Evolutionary conservation across 2,113 vertebrate genomes (phyloP).

Genomic region (Mesoclemmys tuberculata): DNA sequence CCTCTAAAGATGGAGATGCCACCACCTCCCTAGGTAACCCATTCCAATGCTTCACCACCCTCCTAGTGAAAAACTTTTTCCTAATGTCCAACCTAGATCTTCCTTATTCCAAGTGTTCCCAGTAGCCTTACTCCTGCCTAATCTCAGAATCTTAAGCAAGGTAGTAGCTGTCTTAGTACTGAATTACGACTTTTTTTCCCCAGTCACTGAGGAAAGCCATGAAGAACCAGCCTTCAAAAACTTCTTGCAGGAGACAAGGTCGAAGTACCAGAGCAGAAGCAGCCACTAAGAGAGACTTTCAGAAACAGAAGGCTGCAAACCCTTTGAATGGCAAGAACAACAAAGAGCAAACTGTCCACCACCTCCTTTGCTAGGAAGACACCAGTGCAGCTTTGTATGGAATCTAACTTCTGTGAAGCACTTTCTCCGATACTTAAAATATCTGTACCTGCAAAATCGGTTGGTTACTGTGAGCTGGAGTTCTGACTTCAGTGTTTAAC

Average conservation of each 20-base stretch:
- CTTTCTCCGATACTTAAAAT: background rate
- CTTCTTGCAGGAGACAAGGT: slow-evolving; percentile 85
- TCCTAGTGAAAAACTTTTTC: too few species aligned
- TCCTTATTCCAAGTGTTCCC: background rate
- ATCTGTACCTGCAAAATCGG: background rate
- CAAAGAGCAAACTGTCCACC: background rate
- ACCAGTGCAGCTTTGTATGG: background rate
- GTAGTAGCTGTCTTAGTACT: background rate
- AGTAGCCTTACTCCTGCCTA: background rate
- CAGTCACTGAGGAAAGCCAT: slow-evolving; percentile 87
- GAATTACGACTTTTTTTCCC: background rate
- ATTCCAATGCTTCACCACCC: too few species aligned
- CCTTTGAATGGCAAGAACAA: background rate
- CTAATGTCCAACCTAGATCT: too few species aligned
- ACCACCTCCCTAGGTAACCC: too few species aligned
- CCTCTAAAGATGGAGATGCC: too few species aligned
- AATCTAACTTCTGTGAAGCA: background rate
- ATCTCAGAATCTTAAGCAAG: background rate
- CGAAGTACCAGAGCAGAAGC: slow-evolving; percentile 81
- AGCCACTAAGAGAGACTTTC: slow-evolving; percentile 58
- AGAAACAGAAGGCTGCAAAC: background rate
- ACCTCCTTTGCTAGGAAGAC: background rate
- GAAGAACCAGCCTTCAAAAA: slow-evolving; percentile 86
- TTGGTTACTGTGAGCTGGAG: background rate
- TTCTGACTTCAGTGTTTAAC: background rate